phyloP scores from a whole-genome alignment of 2,888 invertebrate species.

The Cephus spinipes region DNA sequence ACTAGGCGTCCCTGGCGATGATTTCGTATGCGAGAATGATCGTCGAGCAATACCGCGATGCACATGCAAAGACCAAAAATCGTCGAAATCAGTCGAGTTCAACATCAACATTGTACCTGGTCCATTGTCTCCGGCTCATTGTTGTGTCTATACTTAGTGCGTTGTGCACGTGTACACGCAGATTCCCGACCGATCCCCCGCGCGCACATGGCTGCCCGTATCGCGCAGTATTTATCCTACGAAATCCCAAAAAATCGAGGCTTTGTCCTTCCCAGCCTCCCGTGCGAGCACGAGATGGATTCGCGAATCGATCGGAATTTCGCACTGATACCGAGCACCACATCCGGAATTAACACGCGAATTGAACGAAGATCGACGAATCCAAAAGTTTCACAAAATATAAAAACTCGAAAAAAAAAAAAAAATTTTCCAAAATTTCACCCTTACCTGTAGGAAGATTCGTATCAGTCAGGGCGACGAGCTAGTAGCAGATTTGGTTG shows the following conservation, averaged over 20 bases:
- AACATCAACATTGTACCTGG: slow-evolving; percentile 65
- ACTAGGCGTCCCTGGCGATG: slow-evolving; percentile 52
- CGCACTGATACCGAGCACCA: too few relatives aligned
- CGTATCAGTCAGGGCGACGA: slow-evolving; percentile 10
- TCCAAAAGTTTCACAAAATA: too few relatives aligned
- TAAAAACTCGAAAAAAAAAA: too few relatives aligned
- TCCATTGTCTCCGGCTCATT: slow-evolving; percentile 64
- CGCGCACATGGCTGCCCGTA: slow-evolving; percentile 13
- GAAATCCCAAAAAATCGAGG: slow-evolving; percentile 46
- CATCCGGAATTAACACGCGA: too few relatives aligned
- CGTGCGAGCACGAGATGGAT: too few relatives aligned
- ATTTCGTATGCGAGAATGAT: slow-evolving; percentile 65
- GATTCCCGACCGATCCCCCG: slow-evolving; percentile 17
- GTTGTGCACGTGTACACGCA: slow-evolving; percentile 12
- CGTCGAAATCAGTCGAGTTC: slow-evolving; percentile 66
- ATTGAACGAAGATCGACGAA: too few relatives aligned
- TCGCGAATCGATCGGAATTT: too few relatives aligned
- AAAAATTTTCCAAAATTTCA: too few relatives aligned
- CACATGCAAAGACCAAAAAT: slow-evolving; percentile 64
- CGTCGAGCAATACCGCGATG: slow-evolving; percentile 58
- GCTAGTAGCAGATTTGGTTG: slow-evolving; percentile 52
- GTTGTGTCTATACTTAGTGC: slow-evolving; percentile 58
- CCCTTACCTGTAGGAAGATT: too few relatives aligned
- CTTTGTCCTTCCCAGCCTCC: slow-evolving; percentile 27
- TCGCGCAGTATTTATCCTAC: slow-evolving; percentile 41